These are phyloP conservation scores for Lysandra bellargus DNA, from an alignment of 2,888 invertebrate species.

Conservation along the genomic window DNA sequence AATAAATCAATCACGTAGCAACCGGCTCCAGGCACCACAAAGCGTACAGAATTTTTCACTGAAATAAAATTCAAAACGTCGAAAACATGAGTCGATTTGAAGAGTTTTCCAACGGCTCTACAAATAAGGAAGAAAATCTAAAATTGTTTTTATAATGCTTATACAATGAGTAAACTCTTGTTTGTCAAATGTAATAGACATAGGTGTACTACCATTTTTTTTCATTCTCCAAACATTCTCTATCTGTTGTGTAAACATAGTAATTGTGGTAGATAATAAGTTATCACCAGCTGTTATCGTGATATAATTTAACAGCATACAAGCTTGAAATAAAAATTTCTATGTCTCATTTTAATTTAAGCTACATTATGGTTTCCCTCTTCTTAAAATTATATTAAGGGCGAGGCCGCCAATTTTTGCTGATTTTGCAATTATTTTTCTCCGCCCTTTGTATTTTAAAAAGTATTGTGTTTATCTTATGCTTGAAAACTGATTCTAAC, in stretches of 20 bases:
- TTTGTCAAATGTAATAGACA: background rate
- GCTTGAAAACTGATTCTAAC: too few relatives aligned
- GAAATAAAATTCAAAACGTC: background rate
- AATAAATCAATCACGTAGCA: background rate
- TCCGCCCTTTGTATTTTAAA: too few relatives aligned
- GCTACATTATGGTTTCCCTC: background rate
- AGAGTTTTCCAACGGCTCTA: background rate
- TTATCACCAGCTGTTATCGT: background rate
- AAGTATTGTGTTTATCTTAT: too few relatives aligned
- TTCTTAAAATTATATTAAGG: too few relatives aligned
- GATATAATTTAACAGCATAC: background rate
- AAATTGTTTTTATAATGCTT: background rate
- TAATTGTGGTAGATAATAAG: conserved; percentile 6
- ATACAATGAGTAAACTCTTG: background rate
- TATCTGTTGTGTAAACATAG: background rate
- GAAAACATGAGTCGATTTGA: background rate
- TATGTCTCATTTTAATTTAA: background rate
- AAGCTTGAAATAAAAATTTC: background rate
- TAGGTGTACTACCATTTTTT: background rate
- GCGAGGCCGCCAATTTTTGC: too few relatives aligned
- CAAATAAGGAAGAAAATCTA: background rate
- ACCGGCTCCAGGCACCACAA: background rate
- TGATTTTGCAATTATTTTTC: too few relatives aligned
- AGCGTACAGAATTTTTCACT: background rate
- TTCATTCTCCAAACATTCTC: background rate